These are phyloP conservation scores for Trichechus manatus DNA, from an alignment of 2,113 vertebrate genomes.

Conservation along the genomic window DNA sequence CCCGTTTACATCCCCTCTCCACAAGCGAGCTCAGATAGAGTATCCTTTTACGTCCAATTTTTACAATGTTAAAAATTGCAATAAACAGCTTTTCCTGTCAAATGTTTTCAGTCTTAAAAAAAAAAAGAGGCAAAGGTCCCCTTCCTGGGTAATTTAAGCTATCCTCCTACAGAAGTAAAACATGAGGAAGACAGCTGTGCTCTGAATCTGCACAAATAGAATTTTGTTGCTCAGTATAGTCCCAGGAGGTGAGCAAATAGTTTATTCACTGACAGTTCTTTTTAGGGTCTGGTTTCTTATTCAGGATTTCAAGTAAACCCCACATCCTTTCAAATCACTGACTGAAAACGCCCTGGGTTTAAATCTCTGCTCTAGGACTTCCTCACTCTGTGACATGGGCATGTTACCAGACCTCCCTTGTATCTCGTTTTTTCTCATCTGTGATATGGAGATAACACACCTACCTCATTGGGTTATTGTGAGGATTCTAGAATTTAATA, in stretches of 20 bases:
- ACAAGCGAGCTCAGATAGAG: not conserved
- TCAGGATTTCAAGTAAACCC: not conserved
- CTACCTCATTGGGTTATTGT: not conserved
- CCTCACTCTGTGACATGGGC: not conserved
- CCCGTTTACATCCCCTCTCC: not conserved
- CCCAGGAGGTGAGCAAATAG: not conserved
- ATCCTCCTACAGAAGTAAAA: not conserved
- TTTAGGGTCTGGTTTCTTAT: not conserved
- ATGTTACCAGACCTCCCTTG: not conserved
- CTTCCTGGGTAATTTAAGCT: not conserved
- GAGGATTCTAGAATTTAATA: not conserved
- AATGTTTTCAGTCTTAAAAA: not conserved
- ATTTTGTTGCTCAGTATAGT: not conserved
- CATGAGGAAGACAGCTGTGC: not conserved
- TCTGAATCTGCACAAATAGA: not conserved
- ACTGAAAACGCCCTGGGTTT: not conserved
- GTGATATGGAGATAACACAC: not conserved
- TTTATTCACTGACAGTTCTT: not conserved
- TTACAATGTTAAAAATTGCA: not conserved
- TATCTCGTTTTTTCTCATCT: not conserved
- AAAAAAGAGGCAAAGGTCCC: not conserved
- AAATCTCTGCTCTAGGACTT: not conserved
- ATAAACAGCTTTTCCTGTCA: not conserved
- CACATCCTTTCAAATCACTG: not conserved
- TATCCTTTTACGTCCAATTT: not conserved